Conservation (phyloP, 2,113 vertebrate species). For the Plestiodon gilberti region DNA sequence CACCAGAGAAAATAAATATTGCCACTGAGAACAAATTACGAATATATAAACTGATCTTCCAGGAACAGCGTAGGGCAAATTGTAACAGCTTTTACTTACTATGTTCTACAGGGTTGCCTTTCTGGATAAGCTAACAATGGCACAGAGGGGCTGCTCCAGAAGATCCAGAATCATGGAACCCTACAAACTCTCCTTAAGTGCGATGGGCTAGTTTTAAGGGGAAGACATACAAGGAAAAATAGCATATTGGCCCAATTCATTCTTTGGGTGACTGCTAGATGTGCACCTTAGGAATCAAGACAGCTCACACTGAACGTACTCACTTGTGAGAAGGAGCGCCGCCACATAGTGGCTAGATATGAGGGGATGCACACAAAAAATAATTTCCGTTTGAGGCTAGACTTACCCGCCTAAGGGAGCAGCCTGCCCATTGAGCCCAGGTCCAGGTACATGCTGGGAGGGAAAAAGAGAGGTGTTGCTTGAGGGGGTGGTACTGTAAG, state of each 20-base stretch:
- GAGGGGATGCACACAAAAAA: no score
- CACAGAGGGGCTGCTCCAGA: background rate
- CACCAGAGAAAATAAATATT: constrained; percentile 47
- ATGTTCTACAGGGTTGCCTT: background rate
- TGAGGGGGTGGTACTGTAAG: no score
- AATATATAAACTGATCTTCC: background rate
- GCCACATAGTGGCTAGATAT: no score
- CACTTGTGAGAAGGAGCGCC: background rate
- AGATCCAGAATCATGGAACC: background rate
- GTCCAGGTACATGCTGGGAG: no score
- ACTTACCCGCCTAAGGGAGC: no score
- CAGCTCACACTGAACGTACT: no score
- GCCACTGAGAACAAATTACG: background rate
- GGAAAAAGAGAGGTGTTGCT: no score
- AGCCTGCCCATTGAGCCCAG: no score
- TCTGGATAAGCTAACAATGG: background rate
- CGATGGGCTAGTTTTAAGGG: background rate
- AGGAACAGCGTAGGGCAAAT: background rate
- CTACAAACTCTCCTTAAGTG: background rate
- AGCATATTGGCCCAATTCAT: background rate
- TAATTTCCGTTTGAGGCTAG: no score
- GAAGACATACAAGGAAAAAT: background rate
- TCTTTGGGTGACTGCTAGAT: background rate
- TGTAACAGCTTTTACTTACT: background rate
- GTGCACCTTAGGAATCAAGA: no score